A percentile compares a stretch with the other conserved stretches of the same genome.
Conservation (phyloP, 1,140 invertebrate species). For the Macrostomum lignano region DNA sequence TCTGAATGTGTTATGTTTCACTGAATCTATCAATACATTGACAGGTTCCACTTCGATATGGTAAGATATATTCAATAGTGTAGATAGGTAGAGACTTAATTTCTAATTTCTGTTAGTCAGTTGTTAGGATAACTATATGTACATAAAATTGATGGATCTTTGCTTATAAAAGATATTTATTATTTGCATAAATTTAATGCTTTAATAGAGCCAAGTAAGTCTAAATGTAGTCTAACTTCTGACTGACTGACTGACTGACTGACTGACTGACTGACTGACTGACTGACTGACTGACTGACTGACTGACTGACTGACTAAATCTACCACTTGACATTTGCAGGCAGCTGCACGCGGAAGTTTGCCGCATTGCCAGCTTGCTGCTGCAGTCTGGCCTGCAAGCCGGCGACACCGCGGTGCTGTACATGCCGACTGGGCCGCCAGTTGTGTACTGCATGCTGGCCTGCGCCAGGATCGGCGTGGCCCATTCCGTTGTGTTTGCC, state of each 20-base stretch:
- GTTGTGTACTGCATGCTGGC: conserved; percentile 30
- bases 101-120: not conserved
- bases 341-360: conserved; percentile 17
- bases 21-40: too few relatives aligned
- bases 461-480: conserved; percentile 31
- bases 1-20: too few relatives aligned
- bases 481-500: conserved; percentile 35
- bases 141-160: not conserved
- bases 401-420: conserved; percentile 32
- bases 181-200: too few relatives aligned
- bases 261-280: too few relatives aligned
- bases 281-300: too few relatives aligned
- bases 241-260: too few relatives aligned
- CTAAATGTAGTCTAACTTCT: too few relatives aligned
- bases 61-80: conserved; percentile 62
- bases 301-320: not conserved
- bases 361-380: conserved; percentile 1
- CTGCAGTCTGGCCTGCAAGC: conserved; percentile 20
- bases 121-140: not conserved
- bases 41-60: too few relatives aligned
- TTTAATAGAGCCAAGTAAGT: too few relatives aligned
- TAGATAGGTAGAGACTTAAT: conserved; percentile 39
- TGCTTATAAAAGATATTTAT: too few relatives aligned
- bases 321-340: not conserved
- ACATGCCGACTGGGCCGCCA: conserved; percentile 30